These are phyloP conservation scores for Brachynemurus nebulosus DNA, from an alignment of 2,888 invertebrate genomes.

Conservation along the genomic window DNA sequence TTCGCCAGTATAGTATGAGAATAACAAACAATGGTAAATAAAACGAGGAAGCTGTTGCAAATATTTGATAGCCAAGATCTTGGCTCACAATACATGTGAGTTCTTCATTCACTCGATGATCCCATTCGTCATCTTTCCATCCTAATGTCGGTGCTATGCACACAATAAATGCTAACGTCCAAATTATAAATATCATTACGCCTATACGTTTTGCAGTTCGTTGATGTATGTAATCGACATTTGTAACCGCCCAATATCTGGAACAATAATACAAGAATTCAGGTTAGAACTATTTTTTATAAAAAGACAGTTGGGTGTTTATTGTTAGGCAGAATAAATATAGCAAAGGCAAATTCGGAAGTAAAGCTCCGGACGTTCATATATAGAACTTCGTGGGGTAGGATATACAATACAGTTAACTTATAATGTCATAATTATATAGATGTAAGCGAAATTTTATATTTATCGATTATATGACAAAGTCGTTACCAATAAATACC, in stretches of 20 bases:
- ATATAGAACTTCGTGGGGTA: no score
- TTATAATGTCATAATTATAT: no score
- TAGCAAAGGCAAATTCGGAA: no score
- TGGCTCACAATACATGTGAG: conserved; percentile 70
- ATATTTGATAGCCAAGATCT: conserved; percentile 71
- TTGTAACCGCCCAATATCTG: conserved; percentile 84
- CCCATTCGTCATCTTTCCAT: conserved; percentile 59
- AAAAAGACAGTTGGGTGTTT: no score
- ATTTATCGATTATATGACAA: no score
- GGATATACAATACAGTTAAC: no score
- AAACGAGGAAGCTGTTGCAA: conserved; percentile 82
- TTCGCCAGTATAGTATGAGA: conserved; percentile 80
- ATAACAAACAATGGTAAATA: conserved; percentile 81
- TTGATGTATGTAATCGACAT: conserved; percentile 78
- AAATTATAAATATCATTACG: conserved; percentile 69
- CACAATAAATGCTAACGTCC: conserved; percentile 71
- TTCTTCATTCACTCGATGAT: conserved; percentile 43
- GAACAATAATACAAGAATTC: no score
- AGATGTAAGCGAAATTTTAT: no score
- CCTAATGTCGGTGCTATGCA: conserved; percentile 79
- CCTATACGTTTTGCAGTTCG: conserved; percentile 63
- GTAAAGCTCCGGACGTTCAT: no score
- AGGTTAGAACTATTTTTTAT: no score
- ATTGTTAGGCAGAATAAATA: no score
- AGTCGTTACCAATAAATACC: no score